Conservation (phyloP, 2,888 invertebrate genomes). For the Orchesella flavescens region DNA sequence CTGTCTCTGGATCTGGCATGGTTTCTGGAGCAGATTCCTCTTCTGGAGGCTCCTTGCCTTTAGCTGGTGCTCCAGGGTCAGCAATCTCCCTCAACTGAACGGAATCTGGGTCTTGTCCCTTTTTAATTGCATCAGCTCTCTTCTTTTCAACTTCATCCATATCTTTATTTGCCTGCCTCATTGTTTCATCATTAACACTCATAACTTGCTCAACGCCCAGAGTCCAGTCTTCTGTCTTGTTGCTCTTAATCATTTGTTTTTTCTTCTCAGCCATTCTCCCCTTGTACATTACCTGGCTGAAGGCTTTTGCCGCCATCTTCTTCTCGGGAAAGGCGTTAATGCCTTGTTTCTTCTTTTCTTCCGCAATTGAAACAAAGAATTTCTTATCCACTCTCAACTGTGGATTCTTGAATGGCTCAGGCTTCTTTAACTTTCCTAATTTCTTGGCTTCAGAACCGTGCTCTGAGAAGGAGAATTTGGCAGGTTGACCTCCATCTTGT, state of each 20-base stretch:
- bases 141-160: not conserved
- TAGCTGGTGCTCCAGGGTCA: too few relatives aligned
- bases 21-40: too few relatives aligned
- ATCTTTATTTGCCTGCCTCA: not conserved
- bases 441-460: too few relatives aligned
- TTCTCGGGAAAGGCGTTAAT: slow-evolving; percentile 63
- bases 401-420: slow-evolving; percentile 6
- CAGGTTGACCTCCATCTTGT: too few relatives aligned
- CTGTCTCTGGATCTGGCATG: too few relatives aligned
- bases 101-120: too few relatives aligned
- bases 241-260: too few relatives aligned
- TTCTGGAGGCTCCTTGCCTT: too few relatives aligned
- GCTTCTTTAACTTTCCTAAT: not conserved
- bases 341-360: slow-evolving; percentile 63
- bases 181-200: not conserved
- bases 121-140: not conserved
- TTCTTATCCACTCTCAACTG: slow-evolving; percentile 25
- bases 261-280: slow-evolving; percentile 19
- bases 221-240: not conserved
- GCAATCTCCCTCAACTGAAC: too few relatives aligned
- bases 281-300: slow-evolving; percentile 20
- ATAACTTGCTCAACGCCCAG: not conserved
- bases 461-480: too few relatives aligned
- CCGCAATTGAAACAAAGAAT: slow-evolving; percentile 30
- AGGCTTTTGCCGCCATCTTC: slow-evolving; percentile 8